Evolutionary conservation across 2,113 vertebrate species (phyloP).

Genomic region (Anarhynchus alexandrinus): DNA sequence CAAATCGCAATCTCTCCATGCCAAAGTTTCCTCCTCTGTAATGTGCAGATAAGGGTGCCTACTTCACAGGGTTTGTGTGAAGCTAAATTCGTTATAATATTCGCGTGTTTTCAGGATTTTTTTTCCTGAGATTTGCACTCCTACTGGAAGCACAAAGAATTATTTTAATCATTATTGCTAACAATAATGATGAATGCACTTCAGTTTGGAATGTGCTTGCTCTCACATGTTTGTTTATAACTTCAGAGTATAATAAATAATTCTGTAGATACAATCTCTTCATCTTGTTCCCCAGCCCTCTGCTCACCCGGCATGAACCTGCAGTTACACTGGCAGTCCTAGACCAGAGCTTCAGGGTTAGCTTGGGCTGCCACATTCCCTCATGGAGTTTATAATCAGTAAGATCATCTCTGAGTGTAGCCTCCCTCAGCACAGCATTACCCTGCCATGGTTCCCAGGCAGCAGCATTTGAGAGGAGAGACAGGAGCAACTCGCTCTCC

Average conservation of each 20-base stretch:
- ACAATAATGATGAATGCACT: background rate
- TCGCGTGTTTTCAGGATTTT: background rate
- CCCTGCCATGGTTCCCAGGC: background rate
- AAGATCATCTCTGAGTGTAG: background rate
- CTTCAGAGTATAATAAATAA: constrained; percentile 48
- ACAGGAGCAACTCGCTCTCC: background rate
- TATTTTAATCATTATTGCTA: constrained; percentile 3
- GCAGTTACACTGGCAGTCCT: background rate
- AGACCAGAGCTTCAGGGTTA: constrained; percentile 14
- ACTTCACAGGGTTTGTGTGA: background rate
- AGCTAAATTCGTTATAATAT: background rate
- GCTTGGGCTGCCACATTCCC: constrained; percentile 14
- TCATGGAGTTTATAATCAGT: background rate
- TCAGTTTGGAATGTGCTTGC: background rate
- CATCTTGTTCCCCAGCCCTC: background rate
- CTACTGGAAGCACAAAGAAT: background rate
- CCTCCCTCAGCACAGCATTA: background rate
- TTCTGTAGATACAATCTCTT: constrained; percentile 39
- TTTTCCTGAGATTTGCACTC: background rate
- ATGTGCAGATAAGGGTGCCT: background rate
- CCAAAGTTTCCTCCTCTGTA: constrained; percentile 40
- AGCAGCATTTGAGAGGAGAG: background rate
- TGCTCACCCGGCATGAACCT: constrained; percentile 40
- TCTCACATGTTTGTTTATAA: constrained; percentile 44
- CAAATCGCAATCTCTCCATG: background rate